Evolutionary conservation across 1,140 invertebrate species (phyloP).

Genomic region (Neodiprion fabricii): DNA sequence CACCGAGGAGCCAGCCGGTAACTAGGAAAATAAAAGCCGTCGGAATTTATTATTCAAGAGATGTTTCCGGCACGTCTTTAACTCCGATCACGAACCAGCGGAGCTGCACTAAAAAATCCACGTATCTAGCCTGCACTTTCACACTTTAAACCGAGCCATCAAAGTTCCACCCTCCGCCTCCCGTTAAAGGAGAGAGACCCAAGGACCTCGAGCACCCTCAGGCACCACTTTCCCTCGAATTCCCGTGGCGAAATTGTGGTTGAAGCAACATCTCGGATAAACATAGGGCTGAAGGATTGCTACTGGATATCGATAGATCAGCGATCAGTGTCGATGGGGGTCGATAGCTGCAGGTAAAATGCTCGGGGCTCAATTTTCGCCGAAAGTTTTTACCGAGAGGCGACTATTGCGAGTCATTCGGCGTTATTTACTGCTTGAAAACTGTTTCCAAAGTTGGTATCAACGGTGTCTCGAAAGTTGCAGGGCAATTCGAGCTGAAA

Average conservation of each 20-base stretch:
- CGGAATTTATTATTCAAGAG: not conserved
- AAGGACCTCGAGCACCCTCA: not conserved
- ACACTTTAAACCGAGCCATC: constrained; percentile 2
- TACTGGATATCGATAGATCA: no score
- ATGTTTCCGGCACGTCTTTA: not conserved
- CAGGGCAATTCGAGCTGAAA: not conserved
- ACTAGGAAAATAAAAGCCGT: not conserved
- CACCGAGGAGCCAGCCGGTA: no score
- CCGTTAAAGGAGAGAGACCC: not conserved
- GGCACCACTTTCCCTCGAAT: no score
- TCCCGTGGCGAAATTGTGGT: no score
- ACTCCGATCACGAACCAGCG: not conserved
- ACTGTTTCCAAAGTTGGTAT: not conserved
- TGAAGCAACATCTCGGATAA: no score
- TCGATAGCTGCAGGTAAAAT: no score
- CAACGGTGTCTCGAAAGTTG: not conserved
- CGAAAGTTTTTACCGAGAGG: no score
- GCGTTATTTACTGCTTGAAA: no score
- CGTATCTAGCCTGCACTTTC: not conserved
- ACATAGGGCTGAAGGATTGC: no score
- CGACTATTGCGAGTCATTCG: no score
- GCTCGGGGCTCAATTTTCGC: no score
- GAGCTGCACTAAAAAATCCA: not conserved
- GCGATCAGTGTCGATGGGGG: no score
- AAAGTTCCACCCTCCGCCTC: not conserved